Base-by-base conservation (phyloP, 2,797 vertebrate genomes). In the Cryptoblepharus egeriae region DNA sequence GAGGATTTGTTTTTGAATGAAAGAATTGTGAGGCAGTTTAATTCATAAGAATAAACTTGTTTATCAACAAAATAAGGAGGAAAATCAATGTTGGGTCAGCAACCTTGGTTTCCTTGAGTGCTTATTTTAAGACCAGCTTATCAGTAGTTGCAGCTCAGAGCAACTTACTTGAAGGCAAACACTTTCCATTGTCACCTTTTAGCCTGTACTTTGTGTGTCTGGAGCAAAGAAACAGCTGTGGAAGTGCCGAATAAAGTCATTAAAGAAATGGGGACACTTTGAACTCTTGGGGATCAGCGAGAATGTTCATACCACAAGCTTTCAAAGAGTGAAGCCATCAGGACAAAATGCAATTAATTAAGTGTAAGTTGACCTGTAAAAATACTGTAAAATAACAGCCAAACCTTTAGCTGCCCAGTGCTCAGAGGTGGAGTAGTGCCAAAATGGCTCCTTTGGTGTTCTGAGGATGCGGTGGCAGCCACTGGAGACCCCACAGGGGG, bases 91-190 rank as follows among this genome's bases (percentile, higher is more conserved):
- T 87, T 68, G 82, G 88, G 83, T 91, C 74, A 82, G 64, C 81
- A 70, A 90, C 8, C 9, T 81, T 69, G 74, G 74, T 87, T 91
- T 88, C 63, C 80, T 83, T 60, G 57, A 63, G 42, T 5, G 55
- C 96, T 96, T 97, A 95, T 97, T 97, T 97, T 96, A 94, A 83
- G 96, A 96, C 94, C 89, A 58, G 67, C 88, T 96, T 97, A 96
- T 97, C 95, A 87, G 90, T 90, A 89, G 64, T 93, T 91, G 42
- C 73, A 93, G 94, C 93, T 95, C 92, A 84, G 86, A 91, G 84
- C 88, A 95, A 96, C 93, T 93, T 81, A 87, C 87, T 93, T 89
- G 85, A 88, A 85, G 9, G 20, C 80, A 87, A 86, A 91, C 82
- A 82, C 90, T 91, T 93, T 90, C 86, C 69, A 52, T 24, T 80